These are phyloP conservation scores for Lophotis ruficrista DNA, from an alignment of 2,113 vertebrate species.

Conservation along the genomic window DNA sequence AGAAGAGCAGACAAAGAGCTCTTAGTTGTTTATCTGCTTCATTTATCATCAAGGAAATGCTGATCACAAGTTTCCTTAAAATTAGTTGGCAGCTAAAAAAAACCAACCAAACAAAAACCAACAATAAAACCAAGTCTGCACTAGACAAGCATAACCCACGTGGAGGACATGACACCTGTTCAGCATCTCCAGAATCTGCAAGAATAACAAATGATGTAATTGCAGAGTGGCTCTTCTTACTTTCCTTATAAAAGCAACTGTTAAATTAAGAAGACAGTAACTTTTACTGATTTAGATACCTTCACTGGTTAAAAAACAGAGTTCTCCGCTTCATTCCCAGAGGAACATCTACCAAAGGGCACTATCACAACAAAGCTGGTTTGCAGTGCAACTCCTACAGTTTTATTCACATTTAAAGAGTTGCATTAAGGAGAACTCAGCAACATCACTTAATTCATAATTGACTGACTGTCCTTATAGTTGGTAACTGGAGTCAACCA, in stretches of 20 bases:
- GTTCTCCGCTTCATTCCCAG: not conserved
- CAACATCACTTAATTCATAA: not conserved
- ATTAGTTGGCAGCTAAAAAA: not conserved
- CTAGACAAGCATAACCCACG: not conserved
- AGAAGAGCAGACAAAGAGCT: not conserved
- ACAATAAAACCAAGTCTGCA: not conserved
- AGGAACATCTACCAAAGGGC: not conserved
- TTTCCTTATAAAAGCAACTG: not conserved
- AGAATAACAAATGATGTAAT: not conserved
- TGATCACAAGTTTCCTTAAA: not conserved
- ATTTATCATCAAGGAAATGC: not conserved
- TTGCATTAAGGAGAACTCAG: not conserved
- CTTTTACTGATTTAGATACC: not conserved
- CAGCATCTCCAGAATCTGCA: not conserved
- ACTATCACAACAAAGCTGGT: not conserved
- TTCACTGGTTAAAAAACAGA: not conserved
- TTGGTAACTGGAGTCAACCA: not conserved
- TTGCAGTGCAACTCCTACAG: not conserved
- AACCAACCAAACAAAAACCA: not conserved
- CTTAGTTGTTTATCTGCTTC: not conserved
- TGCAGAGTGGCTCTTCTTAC: not conserved
- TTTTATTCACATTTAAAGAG: not conserved
- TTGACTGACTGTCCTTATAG: not conserved
- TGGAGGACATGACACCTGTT: not conserved
- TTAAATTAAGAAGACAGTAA: not conserved